Evolutionary conservation across 1,140 invertebrate species (phyloP).

Genomic region (Neodiprion fabricii): DNA sequence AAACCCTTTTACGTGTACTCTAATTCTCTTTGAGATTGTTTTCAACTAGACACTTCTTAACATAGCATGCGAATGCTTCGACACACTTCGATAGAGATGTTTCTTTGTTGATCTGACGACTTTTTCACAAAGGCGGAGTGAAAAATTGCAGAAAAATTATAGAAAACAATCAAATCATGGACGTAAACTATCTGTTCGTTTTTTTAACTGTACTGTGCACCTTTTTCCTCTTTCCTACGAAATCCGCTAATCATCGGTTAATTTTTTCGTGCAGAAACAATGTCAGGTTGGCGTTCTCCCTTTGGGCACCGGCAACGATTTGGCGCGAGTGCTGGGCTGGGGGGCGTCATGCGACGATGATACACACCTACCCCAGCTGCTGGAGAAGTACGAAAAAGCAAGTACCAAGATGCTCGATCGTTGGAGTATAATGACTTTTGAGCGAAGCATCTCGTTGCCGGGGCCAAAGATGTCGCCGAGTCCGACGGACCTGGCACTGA

Average conservation of each 20-base stretch:
- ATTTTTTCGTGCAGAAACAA: constrained; percentile 72
- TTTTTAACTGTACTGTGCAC: background rate
- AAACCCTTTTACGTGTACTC: no score
- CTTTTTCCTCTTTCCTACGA: constrained; percentile 22
- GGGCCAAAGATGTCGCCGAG: constrained; percentile 65
- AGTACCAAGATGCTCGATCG: constrained; percentile 96
- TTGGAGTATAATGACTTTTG: constrained; percentile 94
- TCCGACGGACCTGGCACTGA: constrained; percentile 59
- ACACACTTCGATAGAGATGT: no score
- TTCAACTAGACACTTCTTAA: no score
- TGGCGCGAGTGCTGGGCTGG: constrained; percentile 95
- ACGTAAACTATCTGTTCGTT: no score
- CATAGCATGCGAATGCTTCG: no score
- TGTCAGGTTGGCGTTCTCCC: constrained; percentile 92
- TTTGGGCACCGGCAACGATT: constrained; percentile 94
- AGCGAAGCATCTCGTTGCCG: constrained; percentile 72
- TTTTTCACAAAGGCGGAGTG: no score
- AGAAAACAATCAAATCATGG: no score
- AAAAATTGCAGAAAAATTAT: no score
- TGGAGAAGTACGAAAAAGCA: constrained; percentile 93
- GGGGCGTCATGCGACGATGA: constrained; percentile 95
- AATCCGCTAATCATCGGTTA: background rate
- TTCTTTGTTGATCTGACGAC: no score
- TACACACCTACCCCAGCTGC: constrained; percentile 86
- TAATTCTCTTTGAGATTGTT: no score